Percentiles rank a stretch among this genome's conserved stretches.
Evolutionary conservation across 2,113 vertebrate genomes (phyloP).

Genomic region (Garra rufa): DNA sequence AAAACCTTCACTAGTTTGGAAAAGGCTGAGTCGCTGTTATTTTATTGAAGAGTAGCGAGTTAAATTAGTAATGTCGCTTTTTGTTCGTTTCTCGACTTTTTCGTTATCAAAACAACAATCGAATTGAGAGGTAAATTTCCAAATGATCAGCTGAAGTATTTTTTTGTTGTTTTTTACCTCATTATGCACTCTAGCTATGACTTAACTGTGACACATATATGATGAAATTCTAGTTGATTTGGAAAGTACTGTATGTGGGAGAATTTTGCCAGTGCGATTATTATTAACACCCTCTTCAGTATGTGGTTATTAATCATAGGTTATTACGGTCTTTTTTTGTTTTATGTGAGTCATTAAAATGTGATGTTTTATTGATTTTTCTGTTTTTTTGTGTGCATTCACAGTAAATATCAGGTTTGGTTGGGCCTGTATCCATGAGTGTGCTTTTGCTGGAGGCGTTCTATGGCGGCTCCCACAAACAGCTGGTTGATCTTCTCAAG

Average conservation of each 20-base stretch:
- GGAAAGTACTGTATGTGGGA: conserved; percentile 61
- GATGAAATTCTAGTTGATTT: conserved; percentile 50
- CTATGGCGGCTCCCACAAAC: conserved; percentile 95
- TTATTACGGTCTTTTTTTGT: background rate
- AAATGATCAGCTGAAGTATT: conserved; percentile 42
- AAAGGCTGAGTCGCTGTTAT: background rate
- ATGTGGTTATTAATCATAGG: conserved; percentile 1
- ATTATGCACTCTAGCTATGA: conserved; percentile 67
- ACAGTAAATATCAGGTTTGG: background rate
- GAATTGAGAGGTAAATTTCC: conserved; percentile 2
- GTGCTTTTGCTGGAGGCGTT: conserved; percentile 90
- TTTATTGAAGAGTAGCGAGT: background rate
- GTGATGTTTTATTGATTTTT: background rate
- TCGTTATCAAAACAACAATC: background rate
- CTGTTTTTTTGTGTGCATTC: background rate
- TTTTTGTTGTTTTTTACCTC: conserved; percentile 44
- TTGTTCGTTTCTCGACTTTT: background rate
- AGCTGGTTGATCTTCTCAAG: conserved; percentile 87
- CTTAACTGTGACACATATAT: conserved; percentile 42
- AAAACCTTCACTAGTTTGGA: background rate
- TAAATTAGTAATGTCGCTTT: background rate
- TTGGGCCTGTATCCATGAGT: conserved; percentile 68
- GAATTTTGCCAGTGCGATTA: conserved; percentile 27
- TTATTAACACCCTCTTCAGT: conserved; percentile 17
- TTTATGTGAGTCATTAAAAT: background rate